phyloP scores from a whole-genome alignment of 2,797 vertebrate species.

The Semotilus atromaculatus region DNA sequence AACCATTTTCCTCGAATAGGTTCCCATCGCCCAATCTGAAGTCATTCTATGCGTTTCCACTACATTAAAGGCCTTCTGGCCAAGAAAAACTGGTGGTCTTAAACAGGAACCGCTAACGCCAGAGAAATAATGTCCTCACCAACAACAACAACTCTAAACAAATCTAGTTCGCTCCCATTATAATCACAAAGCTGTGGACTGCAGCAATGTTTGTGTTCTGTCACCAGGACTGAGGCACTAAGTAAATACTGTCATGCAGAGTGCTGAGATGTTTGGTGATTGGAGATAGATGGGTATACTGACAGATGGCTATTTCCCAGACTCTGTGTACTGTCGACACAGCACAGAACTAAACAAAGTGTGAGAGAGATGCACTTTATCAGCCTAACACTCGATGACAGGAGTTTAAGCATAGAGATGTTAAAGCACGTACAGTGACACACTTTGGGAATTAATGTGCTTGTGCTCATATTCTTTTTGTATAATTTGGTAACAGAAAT shows the following conservation, averaged over 20 bases:
- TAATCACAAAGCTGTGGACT: not conserved
- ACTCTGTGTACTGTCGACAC: not conserved
- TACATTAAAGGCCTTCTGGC: not conserved
- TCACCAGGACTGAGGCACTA: conserved; percentile 16
- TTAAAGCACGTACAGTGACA: not conserved
- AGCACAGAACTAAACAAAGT: not conserved
- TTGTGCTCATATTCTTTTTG: not conserved
- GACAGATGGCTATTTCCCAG: conserved; percentile 4
- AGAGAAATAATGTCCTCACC: not conserved
- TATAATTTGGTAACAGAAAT: not conserved
- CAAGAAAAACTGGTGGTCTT: not conserved
- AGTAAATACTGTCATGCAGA: conserved; percentile 16
- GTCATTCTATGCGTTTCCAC: not conserved
- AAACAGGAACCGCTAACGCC: not conserved
- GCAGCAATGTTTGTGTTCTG: not conserved
- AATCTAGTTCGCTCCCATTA: not conserved
- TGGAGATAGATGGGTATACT: not conserved
- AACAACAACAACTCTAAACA: not conserved
- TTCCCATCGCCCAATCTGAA: not conserved
- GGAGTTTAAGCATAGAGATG: not conserved
- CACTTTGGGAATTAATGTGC: not conserved
- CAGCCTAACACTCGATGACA: not conserved
- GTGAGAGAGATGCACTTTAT: not conserved
- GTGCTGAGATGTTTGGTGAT: not conserved
- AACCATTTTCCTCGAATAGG: not conserved